Conservation (phyloP, 2,888 invertebrate species). For the Harpagoxenus sublaevis region DNA sequence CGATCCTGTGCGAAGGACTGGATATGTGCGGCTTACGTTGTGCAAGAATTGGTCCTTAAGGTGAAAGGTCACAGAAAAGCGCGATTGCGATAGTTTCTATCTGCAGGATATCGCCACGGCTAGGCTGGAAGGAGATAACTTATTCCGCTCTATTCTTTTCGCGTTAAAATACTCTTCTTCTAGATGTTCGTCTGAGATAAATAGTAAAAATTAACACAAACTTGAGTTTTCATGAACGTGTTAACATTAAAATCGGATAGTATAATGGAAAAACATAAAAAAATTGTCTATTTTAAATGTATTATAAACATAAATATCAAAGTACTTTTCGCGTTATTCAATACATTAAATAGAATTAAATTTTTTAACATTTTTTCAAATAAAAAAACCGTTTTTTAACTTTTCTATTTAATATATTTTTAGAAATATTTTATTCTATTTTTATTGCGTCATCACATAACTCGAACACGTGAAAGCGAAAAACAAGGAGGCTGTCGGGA, state of each 20-base stretch:
- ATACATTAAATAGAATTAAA: neutral
- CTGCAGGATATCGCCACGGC: neutral
- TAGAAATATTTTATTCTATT: neutral
- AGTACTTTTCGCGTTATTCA: neutral
- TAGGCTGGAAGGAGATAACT: neutral
- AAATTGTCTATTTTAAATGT: neutral
- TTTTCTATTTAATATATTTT: neutral
- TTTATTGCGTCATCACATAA: conserved; percentile 34
- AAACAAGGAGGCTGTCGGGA: conserved; percentile 40
- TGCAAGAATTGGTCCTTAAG: conserved; percentile 25
- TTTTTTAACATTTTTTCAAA: neutral
- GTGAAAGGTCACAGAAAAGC: conserved; percentile 18
- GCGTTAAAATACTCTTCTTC: neutral
- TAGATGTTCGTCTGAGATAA: neutral
- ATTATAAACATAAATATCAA: neutral
- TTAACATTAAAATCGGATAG: neutral
- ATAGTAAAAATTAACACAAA: neutral
- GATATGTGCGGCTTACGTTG: conserved; percentile 59
- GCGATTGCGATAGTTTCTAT: neutral
- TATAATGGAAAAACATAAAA: neutral
- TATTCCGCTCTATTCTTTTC: neutral
- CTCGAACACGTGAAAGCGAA: conserved; percentile 26
- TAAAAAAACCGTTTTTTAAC: neutral
- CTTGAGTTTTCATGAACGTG: neutral
- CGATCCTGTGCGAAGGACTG: conserved; percentile 63